These are phyloP conservation scores for Lophotriccus pileatus DNA, from an alignment of 2,797 vertebrate genomes.

Conservation along the genomic window DNA sequence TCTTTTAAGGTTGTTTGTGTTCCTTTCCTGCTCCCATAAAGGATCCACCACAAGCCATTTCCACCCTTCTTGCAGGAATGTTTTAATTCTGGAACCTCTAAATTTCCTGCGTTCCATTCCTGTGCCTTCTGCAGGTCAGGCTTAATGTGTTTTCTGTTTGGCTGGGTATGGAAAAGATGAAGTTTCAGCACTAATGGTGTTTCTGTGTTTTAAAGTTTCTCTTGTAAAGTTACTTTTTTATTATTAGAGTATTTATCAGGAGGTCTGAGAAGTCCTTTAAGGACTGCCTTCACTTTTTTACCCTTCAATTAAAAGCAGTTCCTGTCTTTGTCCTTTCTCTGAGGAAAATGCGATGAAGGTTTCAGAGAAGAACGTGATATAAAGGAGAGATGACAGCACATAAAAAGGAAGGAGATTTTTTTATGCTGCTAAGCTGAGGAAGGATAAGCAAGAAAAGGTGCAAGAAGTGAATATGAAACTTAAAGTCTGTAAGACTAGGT, in stretches of 20 bases:
- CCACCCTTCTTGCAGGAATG: slow-evolving; percentile 2
- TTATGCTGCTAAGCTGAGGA: neutral
- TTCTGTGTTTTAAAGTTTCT: slow-evolving; percentile 7
- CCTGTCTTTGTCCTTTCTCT: neutral
- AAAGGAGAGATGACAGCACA: neutral
- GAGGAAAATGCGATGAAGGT: neutral
- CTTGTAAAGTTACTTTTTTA: neutral
- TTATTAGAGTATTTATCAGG: neutral
- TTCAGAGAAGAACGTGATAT: neutral
- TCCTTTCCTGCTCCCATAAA: neutral
- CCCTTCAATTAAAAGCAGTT: neutral
- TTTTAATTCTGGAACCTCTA: slow-evolving; percentile 30
- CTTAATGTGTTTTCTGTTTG: neutral
- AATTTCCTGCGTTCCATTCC: slow-evolving; percentile 10
- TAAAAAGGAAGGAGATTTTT: neutral
- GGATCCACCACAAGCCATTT: slow-evolving; percentile 13
- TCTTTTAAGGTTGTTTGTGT: neutral
- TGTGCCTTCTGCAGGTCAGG: neutral
- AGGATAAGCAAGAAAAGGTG: neutral
- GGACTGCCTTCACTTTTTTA: neutral
- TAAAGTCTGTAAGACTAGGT: neutral
- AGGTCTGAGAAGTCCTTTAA: neutral
- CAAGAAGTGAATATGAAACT: neutral
- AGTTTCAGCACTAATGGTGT: neutral
- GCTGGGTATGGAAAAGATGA: neutral